Evolutionary conservation across 2,113 vertebrate species (phyloP).

Genomic region (Ramphastos sulfuratus): DNA sequence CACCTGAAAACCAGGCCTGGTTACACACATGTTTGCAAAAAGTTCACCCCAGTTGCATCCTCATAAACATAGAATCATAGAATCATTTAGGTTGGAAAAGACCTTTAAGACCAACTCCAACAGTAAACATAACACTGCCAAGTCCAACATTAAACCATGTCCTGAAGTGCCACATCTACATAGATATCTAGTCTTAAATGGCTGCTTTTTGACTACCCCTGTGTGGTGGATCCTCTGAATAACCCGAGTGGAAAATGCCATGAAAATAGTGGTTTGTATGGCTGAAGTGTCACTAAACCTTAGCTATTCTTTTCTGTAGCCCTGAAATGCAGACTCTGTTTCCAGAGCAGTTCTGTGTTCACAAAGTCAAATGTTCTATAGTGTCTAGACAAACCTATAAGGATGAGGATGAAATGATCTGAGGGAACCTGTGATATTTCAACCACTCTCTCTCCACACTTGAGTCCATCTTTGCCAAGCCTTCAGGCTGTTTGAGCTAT

Average conservation of each 20-base stretch:
- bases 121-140: not conserved
- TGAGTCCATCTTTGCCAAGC: not conserved
- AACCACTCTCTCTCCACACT: not conserved
- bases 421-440: not conserved
- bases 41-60: not conserved
- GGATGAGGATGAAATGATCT: not conserved
- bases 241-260: not conserved
- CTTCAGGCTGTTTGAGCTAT: not conserved
- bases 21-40: not conserved
- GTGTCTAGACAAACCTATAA: not conserved
- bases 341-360: not conserved
- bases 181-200: not conserved
- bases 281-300: not conserved
- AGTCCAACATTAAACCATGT: not conserved
- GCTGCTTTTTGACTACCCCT: not conserved
- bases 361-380: fast-evolving
- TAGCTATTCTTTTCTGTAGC: not conserved
- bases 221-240: not conserved
- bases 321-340: not conserved
- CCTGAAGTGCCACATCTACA: not conserved
- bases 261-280: fast-evolving
- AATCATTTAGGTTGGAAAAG: not conserved
- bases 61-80: not conserved
- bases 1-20: not conserved
- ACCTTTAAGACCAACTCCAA: not conserved